Evolutionary conservation across 2,797 vertebrate genomes (phyloP).

Genomic region (Neomorphus geoffroyi): DNA sequence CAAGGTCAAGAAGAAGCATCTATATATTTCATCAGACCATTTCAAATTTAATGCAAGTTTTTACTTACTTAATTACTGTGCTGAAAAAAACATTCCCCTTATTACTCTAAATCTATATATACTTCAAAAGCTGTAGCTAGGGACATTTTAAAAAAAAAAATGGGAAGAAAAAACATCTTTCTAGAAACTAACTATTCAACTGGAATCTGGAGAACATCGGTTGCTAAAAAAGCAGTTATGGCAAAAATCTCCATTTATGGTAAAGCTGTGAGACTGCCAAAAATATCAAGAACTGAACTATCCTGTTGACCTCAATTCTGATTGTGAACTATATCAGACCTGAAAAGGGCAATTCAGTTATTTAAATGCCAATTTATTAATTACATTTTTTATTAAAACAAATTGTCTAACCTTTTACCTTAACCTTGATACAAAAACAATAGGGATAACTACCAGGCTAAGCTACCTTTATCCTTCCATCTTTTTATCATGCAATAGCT

Average conservation of each 20-base stretch:
- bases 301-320: neutral
- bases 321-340: neutral
- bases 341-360: neutral
- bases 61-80: neutral
- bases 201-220: neutral
- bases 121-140: neutral
- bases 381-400: neutral
- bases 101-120: neutral
- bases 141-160: neutral
- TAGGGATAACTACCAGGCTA: neutral
- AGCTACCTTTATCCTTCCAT: neutral
- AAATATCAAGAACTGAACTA: neutral
- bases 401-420: neutral
- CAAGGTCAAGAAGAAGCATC: neutral
- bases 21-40: neutral
- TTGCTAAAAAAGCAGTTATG: neutral
- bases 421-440: neutral
- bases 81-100: neutral
- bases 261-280: neutral
- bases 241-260: neutral
- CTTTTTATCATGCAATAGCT: neutral
- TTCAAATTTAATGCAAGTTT: neutral
- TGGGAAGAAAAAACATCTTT: accelerated
- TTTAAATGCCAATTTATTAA: neutral
- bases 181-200: neutral